Percentiles rank a stretch among this genome's conserved stretches.
Evolutionary conservation across 64 coral and sea anemone species (phyloP).

Genomic region (Porites lutea): DNA sequence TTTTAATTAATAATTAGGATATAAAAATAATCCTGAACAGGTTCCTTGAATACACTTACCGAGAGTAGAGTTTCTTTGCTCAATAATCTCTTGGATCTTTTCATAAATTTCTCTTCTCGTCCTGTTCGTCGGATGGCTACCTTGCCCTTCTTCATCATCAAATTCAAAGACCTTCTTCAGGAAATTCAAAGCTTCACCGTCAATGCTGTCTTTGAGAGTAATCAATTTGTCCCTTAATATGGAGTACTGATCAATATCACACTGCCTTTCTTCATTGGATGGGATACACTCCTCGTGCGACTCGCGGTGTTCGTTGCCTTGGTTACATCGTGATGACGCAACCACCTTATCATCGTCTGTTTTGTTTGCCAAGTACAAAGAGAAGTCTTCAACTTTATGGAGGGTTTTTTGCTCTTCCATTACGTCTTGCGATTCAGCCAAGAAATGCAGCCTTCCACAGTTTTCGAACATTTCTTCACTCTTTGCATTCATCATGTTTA

Average conservation of each 20-base stretch:
- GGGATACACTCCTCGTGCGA: conserved; percentile 11
- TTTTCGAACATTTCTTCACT: conserved; percentile 32
- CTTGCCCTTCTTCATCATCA: conserved; percentile 12
- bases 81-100: conserved; percentile 39
- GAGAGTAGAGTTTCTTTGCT: background rate
- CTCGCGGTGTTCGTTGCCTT: background rate
- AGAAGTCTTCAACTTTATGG: conserved; percentile 2
- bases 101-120: conserved; percentile 31
- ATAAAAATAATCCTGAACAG: too few species aligned
- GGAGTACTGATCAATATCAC: background rate
- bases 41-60: conserved; percentile 5
- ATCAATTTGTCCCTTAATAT: conserved; percentile 24
- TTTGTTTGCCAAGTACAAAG: conserved; percentile 70
- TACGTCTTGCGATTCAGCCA: background rate
- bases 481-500: conserved; percentile 32
- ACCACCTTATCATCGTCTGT: conserved; percentile 92
- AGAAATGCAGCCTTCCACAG: background rate
- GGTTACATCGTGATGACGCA: conserved; percentile 34
- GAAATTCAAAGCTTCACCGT: conserved; percentile 54
- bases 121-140: background rate
- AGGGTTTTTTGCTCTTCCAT: background rate
- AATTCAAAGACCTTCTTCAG: conserved; percentile 69
- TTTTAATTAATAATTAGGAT: too few species aligned
- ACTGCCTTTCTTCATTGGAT: background rate
- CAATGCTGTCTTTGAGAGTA: conserved; percentile 32